Base-by-base conservation (phyloP, 2,113 vertebrate species). In the Hoplias malabaricus region DNA sequence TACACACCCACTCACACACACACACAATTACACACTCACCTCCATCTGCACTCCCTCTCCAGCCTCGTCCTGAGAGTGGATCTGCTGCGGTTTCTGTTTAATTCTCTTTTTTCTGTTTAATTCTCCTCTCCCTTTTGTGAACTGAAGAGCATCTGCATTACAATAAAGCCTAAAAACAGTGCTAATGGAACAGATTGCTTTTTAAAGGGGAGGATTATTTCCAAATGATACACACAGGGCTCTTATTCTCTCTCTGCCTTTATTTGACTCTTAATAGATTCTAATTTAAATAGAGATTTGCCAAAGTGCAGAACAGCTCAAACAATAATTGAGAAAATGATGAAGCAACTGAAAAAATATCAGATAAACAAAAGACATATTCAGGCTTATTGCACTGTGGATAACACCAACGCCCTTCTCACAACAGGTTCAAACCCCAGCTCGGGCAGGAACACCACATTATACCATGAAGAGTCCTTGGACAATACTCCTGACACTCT, bases 121-220 rank as follows among this genome's bases (percentile, higher is more conserved):
- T 79, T 73, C 81, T 11, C 13, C 65, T 31, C 27, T 78, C 19
- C 67, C 14, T 48, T 48, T 50, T 57, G 29, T 72, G 67, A 43
- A 65, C 33, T 50, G 40, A 74, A 87, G 78, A 77, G 38, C 61
- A 70, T 80, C 61, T 68, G 36, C 53, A 75, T 48, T 78, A 79
- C 69, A 75, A 82, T 79, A 27, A 40, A 63, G 27, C 16, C 4
- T 3, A 59, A 85, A 59, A 85, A 84, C 66, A 40, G 57, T 38
- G 75, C 71, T 68, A 83, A 84, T 83, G 83, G 81, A 87, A 88
- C 85, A 81, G 87, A 91, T 86, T 79, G 82, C 68, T 82, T 83
- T 89, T 84, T 88, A 90, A 91, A 84, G 81, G 84, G n/a, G n/a
- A n/a, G n/a, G 87, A 89, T 90, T 87, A 88, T 87, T 89, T 83